Conservation (phyloP, 2,888 invertebrate genomes). For the Acronicta psi region DNA sequence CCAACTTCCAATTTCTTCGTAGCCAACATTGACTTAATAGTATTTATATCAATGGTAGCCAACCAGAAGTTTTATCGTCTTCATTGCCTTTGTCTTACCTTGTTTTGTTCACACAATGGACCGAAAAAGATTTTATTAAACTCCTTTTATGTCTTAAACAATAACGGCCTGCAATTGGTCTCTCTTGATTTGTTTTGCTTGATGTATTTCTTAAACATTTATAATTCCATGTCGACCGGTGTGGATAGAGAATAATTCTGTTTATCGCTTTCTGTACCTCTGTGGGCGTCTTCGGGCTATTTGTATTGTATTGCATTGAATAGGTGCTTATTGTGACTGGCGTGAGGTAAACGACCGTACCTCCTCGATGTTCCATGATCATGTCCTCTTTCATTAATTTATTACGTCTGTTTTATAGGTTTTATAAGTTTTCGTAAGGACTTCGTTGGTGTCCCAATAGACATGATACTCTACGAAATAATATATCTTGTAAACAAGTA, state of each 20-base stretch:
- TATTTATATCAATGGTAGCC: too few species aligned
- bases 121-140: slow-evolving; percentile 21
- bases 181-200: slow-evolving; percentile 42
- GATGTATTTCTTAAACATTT: slow-evolving; percentile 33
- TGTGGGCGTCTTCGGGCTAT: slow-evolving; percentile 15
- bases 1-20: slow-evolving; percentile 22
- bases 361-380: slow-evolving; percentile 13
- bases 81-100: slow-evolving; percentile 36
- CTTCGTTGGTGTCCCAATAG: slow-evolving; percentile 8
- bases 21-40: slow-evolving; percentile 19
- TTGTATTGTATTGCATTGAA: slow-evolving; percentile 37
- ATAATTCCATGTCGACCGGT: slow-evolving; percentile 23
- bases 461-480: slow-evolving; percentile 6
- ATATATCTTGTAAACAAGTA: slow-evolving; percentile 16
- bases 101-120: slow-evolving; percentile 18
- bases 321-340: slow-evolving; percentile 28
- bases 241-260: slow-evolving; percentile 33
- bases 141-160: slow-evolving; percentile 36
- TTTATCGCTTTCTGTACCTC: slow-evolving; percentile 32
- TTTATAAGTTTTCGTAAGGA: slow-evolving; percentile 1
- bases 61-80: slow-evolving; percentile 28
- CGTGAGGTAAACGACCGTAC: slow-evolving; percentile 32
- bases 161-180: slow-evolving; percentile 28
- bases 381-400: slow-evolving; percentile 15
- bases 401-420: neutral